Evolutionary conservation across 2,797 vertebrate species (phyloP).

Genomic region (Spinibarbus caldwelli): DNA sequence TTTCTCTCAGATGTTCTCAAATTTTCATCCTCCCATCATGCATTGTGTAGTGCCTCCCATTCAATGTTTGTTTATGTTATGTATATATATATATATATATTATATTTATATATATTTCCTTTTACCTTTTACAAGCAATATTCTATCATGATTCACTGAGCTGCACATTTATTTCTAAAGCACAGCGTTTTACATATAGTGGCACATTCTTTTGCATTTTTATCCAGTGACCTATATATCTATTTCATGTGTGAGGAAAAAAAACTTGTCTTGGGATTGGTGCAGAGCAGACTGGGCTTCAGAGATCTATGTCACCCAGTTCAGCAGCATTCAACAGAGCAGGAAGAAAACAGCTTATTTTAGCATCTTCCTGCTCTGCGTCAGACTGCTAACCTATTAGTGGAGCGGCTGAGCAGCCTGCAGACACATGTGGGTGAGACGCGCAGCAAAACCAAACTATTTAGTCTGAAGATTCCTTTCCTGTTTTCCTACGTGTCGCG

Average conservation of each 20-base stretch:
- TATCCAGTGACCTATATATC: conserved; percentile 16
- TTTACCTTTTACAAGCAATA: background rate
- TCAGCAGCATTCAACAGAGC: background rate
- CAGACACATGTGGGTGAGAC: conserved; percentile 54
- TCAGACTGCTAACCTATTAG: conserved; percentile 19
- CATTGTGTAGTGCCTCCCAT: background rate
- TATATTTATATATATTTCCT: background rate
- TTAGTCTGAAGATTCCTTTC: conserved; percentile 55
- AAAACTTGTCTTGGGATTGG: background rate
- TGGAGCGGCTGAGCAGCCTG: conserved; percentile 34
- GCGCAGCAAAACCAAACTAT: conserved; percentile 49
- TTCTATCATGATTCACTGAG: background rate
- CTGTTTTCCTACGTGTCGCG: conserved; percentile 46
- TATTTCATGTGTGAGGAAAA: background rate
- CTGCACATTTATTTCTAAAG: background rate
- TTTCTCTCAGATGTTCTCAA: background rate
- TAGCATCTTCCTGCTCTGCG: background rate
- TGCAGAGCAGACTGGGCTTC: background rate
- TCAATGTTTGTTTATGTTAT: background rate
- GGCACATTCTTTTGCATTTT: background rate
- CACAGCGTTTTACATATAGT: background rate
- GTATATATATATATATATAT: background rate
- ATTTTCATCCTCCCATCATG: background rate
- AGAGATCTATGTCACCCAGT: conserved; percentile 33
- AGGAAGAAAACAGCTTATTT: conserved; percentile 36